Percentiles rank a stretch among this genome's conserved stretches.
phyloP scores from a whole-genome alignment of 2,888 invertebrate species.

The Globia sparganii region DNA sequence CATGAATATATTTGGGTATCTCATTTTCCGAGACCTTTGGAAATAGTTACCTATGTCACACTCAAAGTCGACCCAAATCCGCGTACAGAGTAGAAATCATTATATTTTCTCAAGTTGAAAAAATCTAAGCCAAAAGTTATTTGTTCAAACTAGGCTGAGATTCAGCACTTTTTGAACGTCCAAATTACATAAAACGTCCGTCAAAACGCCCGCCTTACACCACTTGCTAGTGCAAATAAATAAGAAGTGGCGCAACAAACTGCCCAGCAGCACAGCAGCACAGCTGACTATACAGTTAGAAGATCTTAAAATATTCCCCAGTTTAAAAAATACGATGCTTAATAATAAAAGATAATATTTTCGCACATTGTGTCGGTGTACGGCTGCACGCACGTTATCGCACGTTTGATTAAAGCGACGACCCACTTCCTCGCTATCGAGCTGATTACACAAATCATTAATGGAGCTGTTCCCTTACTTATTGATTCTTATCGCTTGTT shows the following conservation, averaged over 20 bases:
- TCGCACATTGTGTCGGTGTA: conserved; percentile 8
- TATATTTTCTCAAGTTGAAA: not conserved
- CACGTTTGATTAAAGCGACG: conserved; percentile 43
- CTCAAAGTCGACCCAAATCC: not conserved
- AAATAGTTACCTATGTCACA: not conserved
- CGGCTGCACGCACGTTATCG: conserved; percentile 42
- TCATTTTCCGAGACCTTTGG: not conserved
- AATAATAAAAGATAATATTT: not conserved
- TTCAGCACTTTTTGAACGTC: too few relatives aligned
- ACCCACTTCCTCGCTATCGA: conserved; percentile 57
- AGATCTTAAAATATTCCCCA: not conserved
- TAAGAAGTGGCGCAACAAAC: not conserved
- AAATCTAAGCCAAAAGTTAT: not conserved
- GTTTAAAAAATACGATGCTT: not conserved
- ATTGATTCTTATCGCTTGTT: conserved; percentile 46
- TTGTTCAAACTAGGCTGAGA: not conserved
- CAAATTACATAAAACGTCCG: not conserved
- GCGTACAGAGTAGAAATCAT: not conserved
- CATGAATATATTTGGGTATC: not conserved
- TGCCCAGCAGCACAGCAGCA: not conserved
- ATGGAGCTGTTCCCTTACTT: conserved; percentile 29
- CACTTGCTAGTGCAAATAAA: not conserved
- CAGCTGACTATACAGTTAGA: not conserved
- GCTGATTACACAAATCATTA: conserved; percentile 56
- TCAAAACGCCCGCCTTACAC: not conserved